Evolutionary conservation across 2,797 vertebrate genomes (phyloP), one percentile per base, ranked within the genome.

Genomic region (Coregonus sp.): DNA sequence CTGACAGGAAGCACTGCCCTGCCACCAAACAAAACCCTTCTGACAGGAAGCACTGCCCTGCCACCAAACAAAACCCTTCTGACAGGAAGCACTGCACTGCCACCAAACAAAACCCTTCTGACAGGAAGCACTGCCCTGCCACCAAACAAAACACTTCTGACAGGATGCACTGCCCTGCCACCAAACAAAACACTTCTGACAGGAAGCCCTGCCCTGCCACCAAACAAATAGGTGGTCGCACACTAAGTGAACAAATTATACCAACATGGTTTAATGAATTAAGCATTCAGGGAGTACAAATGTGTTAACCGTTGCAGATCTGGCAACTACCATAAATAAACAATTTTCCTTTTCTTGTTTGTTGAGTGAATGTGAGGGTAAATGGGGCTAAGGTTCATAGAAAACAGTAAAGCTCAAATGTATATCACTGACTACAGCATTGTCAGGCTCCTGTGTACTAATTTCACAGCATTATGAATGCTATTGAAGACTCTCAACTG

Each of bases 171-270:
- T 84, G 85, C 82, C 84, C 86, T 89, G 89, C 91, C 92, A 91
- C 88, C 90, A 88, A 91, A 91, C 87, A 91, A 92, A 91, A 86
- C 84, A 85, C 81, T 91, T 87, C 86, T 92, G 92, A 93, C 92
- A 92, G 92, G 89, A 92, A 91, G 87, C 86, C 77, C 88, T 84
- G 85, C 82, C 84, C 86, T 89, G 89, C 91, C 92, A 91, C 88
- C 90, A 88, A 91, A 91, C 87, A 91, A 92, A 91, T 87, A 90
- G 87, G 86, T 88, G 83, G 87, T 86, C 86, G 79, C 86, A 56
- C 78, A 85, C 87, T 87, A 89, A 91, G 89, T 78, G 89, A 90
- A 91, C 91, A 92, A 91, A 92, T 86, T 91, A 87, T 82, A 67
- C 81, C 77, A 73, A 86, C 81, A 82, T 77, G 47, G 77, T 89